These are phyloP conservation scores for Alligator mississippiensis DNA, from an alignment of 2,113 vertebrate genomes.

Conservation along the genomic window DNA sequence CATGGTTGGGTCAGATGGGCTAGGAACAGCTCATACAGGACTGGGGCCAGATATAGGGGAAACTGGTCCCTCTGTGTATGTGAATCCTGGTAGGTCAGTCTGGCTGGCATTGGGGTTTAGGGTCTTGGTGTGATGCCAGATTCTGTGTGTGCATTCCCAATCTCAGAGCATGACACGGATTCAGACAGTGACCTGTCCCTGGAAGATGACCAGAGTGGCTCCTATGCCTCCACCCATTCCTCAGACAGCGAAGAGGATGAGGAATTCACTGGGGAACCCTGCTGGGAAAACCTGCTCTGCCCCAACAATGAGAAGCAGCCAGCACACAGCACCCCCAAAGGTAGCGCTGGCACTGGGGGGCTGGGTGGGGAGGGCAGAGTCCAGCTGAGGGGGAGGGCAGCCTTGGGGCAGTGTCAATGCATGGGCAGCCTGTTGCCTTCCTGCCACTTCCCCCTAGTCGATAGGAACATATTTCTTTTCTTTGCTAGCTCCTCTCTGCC, in stretches of 20 bases:
- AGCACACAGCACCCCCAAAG: constrained; percentile 75
- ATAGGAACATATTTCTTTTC: too few species aligned
- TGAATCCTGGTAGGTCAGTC: not conserved
- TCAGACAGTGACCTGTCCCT: constrained; percentile 93
- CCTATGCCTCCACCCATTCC: constrained; percentile 91
- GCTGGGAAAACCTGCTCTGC: constrained; percentile 87
- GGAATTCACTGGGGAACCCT: constrained; percentile 78
- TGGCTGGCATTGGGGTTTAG: too few species aligned
- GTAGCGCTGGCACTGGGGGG: constrained; percentile 52
- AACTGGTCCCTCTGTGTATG: not conserved
- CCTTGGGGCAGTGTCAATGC: not conserved
- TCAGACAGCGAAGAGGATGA: constrained; percentile 93
- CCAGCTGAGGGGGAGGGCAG: too few species aligned
- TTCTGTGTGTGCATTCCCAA: not conserved
- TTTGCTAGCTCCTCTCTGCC: not conserved
- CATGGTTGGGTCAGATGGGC: not conserved
- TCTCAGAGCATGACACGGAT: constrained; percentile 87
- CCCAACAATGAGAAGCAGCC: constrained; percentile 69
- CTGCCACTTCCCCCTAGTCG: not conserved
- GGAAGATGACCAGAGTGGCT: constrained; percentile 92
- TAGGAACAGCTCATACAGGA: rapidly evolving
- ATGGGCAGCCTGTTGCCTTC: not conserved
- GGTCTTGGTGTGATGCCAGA: not conserved
- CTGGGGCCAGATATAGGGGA: rapidly evolving
- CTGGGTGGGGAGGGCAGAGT: not conserved